Evolutionary conservation across 2,113 vertebrate species (phyloP), one percentile per base, ranked within the genome.

Genomic region (Kryptolebias marmoratus): DNA sequence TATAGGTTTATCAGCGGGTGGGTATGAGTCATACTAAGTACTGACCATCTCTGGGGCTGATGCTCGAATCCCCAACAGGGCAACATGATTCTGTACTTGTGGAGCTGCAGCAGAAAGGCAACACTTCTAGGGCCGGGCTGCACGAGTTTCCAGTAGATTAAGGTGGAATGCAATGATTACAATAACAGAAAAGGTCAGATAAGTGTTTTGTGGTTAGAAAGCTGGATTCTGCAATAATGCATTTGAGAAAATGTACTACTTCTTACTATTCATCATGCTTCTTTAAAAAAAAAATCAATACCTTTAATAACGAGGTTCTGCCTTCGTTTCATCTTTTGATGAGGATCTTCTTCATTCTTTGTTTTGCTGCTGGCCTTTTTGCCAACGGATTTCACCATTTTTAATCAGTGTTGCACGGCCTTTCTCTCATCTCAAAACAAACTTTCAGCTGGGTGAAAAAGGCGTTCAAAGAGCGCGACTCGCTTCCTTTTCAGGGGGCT

Each of bases 1-100:
- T 55, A 74, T 80, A 66, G 75, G 49, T 58, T 81, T 82, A 87
- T 87, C 86, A 82, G 65, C 22, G 36, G 31, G 79, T 77, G 73
- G 68, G 68, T 68, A 65, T 83, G 90, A 91, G 83, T 89, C 87
- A 85, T 74, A 60, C 79, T 86, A 83, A 81, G 81, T 74, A 74
- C 68, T 70, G 82, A 75, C 80, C 84, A 80, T 83, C 79, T 53
- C 18, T 68, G 60, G 59, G 60, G 62, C 32, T 68, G 75, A 74
- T 63, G 71, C 56, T 60, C 11, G 61, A 86, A 79, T 73, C 84
- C 80, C 82, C 64, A 73, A 45, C 61, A 66, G 63, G 56, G 83
- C 73, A 87, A 87, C 75, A 68, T 16, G 78, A 87, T 79, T 74
- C 79, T 61, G 0, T 67, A 72, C 68, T 56, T 71, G 71, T 64